A percentile compares a stretch with the other conserved stretches of the same genome.
phyloP scores from a whole-genome alignment of 2,113 vertebrate species.

The Nicator chloris region DNA sequence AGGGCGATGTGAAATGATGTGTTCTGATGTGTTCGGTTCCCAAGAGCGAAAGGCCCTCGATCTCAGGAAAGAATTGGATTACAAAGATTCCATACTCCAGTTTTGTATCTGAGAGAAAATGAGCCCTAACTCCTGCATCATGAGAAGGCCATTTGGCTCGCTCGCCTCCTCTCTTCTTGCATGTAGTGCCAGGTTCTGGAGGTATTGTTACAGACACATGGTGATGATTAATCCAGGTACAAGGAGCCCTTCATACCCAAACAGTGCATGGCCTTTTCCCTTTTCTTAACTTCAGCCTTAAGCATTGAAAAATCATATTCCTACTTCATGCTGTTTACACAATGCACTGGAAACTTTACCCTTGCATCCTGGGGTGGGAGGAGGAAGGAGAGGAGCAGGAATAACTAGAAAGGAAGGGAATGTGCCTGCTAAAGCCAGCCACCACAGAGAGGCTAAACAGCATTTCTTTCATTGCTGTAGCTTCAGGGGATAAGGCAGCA shows the following conservation, averaged over 20 bases:
- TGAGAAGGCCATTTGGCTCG: background rate
- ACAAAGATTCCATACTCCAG: background rate
- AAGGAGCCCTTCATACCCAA: background rate
- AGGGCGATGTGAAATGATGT: background rate
- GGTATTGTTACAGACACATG: background rate
- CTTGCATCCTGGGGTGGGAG: background rate
- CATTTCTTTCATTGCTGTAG: background rate
- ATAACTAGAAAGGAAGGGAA: background rate
- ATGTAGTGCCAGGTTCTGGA: background rate
- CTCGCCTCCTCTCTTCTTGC: background rate
- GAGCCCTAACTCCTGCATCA: background rate
- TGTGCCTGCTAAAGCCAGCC: background rate
- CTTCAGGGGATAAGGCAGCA: slow-evolving; percentile 11
- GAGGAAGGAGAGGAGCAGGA: background rate
- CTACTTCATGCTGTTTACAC: background rate
- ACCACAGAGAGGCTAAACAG: background rate
- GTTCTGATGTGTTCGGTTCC: background rate
- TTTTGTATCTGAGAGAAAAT: background rate
- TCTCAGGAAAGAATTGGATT: background rate
- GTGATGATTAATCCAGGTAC: rapidly evolving
- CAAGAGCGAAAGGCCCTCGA: rapidly evolving
- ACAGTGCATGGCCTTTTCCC: background rate
- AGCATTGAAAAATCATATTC: background rate
- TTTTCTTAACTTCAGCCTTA: background rate
- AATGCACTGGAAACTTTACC: background rate